phyloP scores from a whole-genome alignment of 2,797 vertebrate species.

The Staurois parvus region DNA sequence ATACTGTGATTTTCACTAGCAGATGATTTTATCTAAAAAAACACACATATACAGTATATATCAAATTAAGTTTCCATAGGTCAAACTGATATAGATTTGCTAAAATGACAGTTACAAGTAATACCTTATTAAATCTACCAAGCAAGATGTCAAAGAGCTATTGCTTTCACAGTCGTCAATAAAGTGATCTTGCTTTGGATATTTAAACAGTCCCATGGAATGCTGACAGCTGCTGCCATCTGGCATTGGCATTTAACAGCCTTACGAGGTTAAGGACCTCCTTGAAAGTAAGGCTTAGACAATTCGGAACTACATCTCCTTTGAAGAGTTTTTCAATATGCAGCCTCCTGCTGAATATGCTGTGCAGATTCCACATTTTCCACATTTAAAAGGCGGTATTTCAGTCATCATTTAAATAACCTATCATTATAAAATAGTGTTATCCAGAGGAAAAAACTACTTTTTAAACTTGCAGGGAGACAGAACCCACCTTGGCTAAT shows the following conservation, averaged over 20 bases:
- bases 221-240: constrained; percentile 79
- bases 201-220: constrained; percentile 64
- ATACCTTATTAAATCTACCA: neutral
- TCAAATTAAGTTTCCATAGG: neutral
- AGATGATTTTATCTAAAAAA: too few relatives aligned
- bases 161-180: neutral
- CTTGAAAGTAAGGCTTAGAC: constrained; percentile 35
- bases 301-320: neutral
- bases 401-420: constrained; percentile 8
- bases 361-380: constrained; percentile 33
- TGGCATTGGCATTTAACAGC: constrained; percentile 77
- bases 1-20: too few relatives aligned
- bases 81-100: too few relatives aligned
- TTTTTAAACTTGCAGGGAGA: neutral
- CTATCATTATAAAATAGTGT: neutral
- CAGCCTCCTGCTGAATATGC: constrained; percentile 31
- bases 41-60: too few relatives aligned
- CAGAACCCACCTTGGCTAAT: neutral
- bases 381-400: neutral
- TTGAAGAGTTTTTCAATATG: constrained; percentile 47
- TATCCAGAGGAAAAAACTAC: neutral
- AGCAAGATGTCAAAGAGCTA: neutral
- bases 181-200: constrained; percentile 12
- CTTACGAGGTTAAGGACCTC: constrained; percentile 72
- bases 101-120: too few relatives aligned